Percentiles rank a stretch among this genome's conserved stretches.
These are phyloP conservation scores for Protosalanx chinensis DNA, from an alignment of 2,797 vertebrate genomes.

Conservation along the genomic window DNA sequence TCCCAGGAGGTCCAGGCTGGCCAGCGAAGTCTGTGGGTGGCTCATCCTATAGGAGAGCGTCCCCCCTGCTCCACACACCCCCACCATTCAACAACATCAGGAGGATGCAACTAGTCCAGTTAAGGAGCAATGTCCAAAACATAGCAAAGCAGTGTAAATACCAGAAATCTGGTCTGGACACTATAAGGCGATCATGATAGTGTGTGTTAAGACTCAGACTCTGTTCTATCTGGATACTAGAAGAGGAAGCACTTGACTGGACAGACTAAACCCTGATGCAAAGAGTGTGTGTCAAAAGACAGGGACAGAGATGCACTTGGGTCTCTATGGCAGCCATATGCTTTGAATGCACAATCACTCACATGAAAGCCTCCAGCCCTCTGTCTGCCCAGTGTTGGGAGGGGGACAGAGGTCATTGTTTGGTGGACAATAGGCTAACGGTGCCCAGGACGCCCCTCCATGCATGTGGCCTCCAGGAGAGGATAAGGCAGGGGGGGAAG, in stretches of 20 bases:
- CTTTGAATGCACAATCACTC: slow-evolving; percentile 12
- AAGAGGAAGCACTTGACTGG: background rate
- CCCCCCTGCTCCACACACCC: background rate
- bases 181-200: background rate
- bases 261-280: background rate
- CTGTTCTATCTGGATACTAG: background rate
- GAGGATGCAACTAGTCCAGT: background rate
- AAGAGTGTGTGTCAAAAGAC: background rate
- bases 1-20: background rate
- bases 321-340: background rate
- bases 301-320: background rate
- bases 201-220: background rate
- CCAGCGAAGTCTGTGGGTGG: background rate
- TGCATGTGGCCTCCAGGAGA: slow-evolving; percentile 5
- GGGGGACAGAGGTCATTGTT: slow-evolving; percentile 3
- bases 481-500: background rate
- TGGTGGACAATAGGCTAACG: slow-evolving; percentile 9
- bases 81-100: background rate
- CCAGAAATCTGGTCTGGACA: background rate
- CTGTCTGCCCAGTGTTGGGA: slow-evolving; percentile 1
- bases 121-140: background rate
- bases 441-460: slow-evolving; percentile 6
- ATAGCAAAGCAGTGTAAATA: background rate
- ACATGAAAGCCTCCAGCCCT: slow-evolving; percentile 4
- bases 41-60: background rate